Percentiles rank a stretch among this genome's conserved stretches.
Evolutionary conservation across 1,140 invertebrate genomes (phyloP).

Genomic region (Dendrolimus kikuchii): DNA sequence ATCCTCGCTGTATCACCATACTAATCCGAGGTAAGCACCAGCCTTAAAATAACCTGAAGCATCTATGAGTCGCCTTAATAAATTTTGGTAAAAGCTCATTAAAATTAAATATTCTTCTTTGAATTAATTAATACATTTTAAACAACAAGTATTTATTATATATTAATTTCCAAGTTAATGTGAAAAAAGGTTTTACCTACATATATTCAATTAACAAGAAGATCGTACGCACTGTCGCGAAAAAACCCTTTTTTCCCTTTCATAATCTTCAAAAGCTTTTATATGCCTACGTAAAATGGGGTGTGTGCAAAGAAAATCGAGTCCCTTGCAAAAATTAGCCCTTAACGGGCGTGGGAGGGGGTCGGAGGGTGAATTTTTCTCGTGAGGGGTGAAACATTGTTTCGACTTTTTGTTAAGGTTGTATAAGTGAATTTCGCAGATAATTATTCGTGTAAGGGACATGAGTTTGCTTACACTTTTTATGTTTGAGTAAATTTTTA

Average conservation of each 20-base stretch:
- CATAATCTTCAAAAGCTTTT: slow-evolving; percentile 40
- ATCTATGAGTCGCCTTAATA: too few species aligned
- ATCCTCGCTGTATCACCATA: too few species aligned
- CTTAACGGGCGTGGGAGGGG: slow-evolving; percentile 12
- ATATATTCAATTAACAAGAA: neutral
- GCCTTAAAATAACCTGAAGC: too few species aligned
- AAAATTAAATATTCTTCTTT: too few species aligned
- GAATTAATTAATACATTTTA: too few species aligned
- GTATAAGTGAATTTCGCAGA: slow-evolving; percentile 47
- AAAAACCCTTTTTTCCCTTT: slow-evolving; percentile 17
- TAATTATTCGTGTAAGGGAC: slow-evolving; percentile 24
- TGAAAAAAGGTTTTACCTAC: slow-evolving; percentile 1
- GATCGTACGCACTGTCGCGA: slow-evolving; percentile 22
- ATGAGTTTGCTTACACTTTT: too few species aligned
- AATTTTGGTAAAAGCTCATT: too few species aligned
- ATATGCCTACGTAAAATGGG: slow-evolving; percentile 12
- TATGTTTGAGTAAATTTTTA: too few species aligned
- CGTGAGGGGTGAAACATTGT: slow-evolving; percentile 38
- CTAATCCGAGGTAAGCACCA: too few species aligned
- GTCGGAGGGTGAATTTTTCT: slow-evolving; percentile 34
- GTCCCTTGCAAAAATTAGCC: slow-evolving; percentile 50
- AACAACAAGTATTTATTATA: too few species aligned
- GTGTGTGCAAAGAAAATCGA: slow-evolving; percentile 51
- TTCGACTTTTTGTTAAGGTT: slow-evolving; percentile 39
- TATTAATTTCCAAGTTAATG: neutral